Evolutionary conservation across 2,888 invertebrate genomes (phyloP), one percentile per base, ranked within the genome.

Genomic region (Papilio protenor): DNA sequence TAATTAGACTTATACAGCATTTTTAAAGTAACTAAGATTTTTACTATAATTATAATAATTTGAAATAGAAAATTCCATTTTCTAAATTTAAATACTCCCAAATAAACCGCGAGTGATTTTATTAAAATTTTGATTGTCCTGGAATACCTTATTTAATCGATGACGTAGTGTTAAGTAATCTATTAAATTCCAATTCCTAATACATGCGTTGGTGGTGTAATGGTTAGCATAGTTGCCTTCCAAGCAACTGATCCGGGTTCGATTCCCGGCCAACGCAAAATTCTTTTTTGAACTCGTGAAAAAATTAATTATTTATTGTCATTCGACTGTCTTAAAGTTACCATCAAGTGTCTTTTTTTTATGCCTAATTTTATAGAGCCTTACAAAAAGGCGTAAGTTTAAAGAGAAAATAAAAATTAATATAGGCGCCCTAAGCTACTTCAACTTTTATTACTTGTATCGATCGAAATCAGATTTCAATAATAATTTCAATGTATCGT

Each of bases 211-310:
- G 27, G 49, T 89, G 88, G 90, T 90, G 89, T 90, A 90, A 89
- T 89, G 89, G 88, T 89, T 86, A 90, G 85, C 86, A 85, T 85
- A 88, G 88, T 89, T 89, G 88, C 88, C 88, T 89, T 89, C 87
- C 89, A 88, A 89, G 89, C 88, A 88, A 87, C 88, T 89, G 88
- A 89, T 89, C 89, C 88, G 89, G 85, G 88, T 89, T 89, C 88
- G 88, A 88, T 89, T 89, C 87, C 85, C 88, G 89, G 85, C 85
- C 86, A 80, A 86, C 86, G 86, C 86, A 86, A 55, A 0, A 11
- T 69, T n/a, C 0, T 47, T 45, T 69, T 21, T 21, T n/a, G n/a
- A n/a, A 21, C 45, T 18, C 16, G n/a, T 70, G 18, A 70, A 47
- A 12, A 18, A 52, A 52, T 52, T 5, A 8, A 40, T 6, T 40